phyloP scores from a whole-genome alignment of 2,113 vertebrate species.

The Brachirus orientalis region DNA sequence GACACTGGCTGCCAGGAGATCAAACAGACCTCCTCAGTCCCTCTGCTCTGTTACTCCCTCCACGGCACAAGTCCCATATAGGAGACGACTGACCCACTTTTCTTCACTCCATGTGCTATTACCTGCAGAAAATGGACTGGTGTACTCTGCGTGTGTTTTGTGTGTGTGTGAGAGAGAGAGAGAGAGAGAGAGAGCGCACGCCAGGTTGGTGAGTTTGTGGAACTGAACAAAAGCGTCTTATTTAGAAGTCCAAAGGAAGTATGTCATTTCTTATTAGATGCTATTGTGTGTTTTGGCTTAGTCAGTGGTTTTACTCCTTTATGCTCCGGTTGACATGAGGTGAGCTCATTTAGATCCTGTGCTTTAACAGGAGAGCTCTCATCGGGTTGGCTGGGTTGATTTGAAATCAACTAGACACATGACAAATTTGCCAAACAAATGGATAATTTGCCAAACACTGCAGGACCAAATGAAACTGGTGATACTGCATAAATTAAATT shows the following conservation, averaged over 20 bases:
- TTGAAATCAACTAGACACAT: slow-evolving; percentile 46
- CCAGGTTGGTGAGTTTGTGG: slow-evolving; percentile 20
- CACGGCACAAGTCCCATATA: slow-evolving; percentile 49
- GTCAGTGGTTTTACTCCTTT: slow-evolving; percentile 24
- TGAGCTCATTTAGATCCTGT: slow-evolving; percentile 7
- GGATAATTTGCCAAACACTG: slow-evolving; percentile 56
- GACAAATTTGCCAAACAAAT: slow-evolving; percentile 69
- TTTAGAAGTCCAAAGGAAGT: slow-evolving; percentile 54
- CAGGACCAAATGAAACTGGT: slow-evolving; percentile 44
- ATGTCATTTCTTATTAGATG: slow-evolving; percentile 51
- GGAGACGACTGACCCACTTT: slow-evolving; percentile 74
- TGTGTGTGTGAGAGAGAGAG: neutral
- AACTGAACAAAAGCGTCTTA: slow-evolving; percentile 62
- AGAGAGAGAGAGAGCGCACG: neutral
- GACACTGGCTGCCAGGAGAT: slow-evolving; percentile 68
- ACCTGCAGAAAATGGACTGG: slow-evolving; percentile 69
- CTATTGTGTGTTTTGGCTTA: slow-evolving; percentile 17
- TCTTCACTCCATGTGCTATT: slow-evolving; percentile 61
- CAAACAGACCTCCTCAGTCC: slow-evolving; percentile 61
- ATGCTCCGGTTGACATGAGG: slow-evolving; percentile 24
- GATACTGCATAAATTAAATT: slow-evolving; percentile 40
- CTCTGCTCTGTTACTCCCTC: slow-evolving; percentile 55
- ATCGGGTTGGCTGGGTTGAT: slow-evolving; percentile 28
- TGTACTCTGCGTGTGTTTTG: slow-evolving; percentile 18
- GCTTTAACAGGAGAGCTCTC: slow-evolving; percentile 14